These are phyloP conservation scores for Nomada ruficornis DNA, from an alignment of 2,888 invertebrate genomes.

Conservation along the genomic window DNA sequence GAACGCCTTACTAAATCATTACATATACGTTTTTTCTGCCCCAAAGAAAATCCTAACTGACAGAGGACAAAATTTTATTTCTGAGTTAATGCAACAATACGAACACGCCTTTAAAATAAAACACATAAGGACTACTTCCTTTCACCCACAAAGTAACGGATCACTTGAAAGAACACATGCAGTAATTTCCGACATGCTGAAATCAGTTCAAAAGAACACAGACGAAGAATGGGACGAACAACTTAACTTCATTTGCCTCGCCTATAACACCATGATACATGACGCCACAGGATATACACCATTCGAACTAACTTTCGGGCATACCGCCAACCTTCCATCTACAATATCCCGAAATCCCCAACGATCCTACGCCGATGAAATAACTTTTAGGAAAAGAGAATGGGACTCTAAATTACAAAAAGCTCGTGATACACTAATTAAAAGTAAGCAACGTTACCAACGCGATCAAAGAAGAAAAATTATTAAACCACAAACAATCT, in stretches of 20 bases:
- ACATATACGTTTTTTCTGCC: too few relatives aligned
- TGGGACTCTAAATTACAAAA: neutral
- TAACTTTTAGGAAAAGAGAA: neutral
- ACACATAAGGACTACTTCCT: neutral
- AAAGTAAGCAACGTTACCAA: neutral
- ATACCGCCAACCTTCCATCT: too few relatives aligned
- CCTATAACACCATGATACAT: neutral
- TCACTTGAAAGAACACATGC: conserved; percentile 3
- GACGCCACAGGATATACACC: neutral
- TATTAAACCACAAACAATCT: neutral
- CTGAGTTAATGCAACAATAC: too few relatives aligned
- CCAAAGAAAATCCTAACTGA: too few relatives aligned
- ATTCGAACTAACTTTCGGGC: too few relatives aligned
- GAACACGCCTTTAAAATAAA: too few relatives aligned
- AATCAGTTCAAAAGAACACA: conserved; percentile 1
- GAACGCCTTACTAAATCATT: too few relatives aligned
- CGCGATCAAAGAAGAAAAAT: neutral
- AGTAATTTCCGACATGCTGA: conserved; percentile 13
- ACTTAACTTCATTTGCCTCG: conserved; percentile 1
- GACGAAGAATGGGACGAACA: conserved; percentile 9
- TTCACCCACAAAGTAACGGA: conserved; percentile 13
- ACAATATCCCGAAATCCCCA: neutral
- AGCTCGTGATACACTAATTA: neutral
- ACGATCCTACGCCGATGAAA: neutral
- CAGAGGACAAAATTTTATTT: too few relatives aligned